A percentile compares a stretch with the other conserved stretches of the same genome.
phyloP scores from a whole-genome alignment of 2,113 vertebrate genomes.

The Alligator mississippiensis region DNA sequence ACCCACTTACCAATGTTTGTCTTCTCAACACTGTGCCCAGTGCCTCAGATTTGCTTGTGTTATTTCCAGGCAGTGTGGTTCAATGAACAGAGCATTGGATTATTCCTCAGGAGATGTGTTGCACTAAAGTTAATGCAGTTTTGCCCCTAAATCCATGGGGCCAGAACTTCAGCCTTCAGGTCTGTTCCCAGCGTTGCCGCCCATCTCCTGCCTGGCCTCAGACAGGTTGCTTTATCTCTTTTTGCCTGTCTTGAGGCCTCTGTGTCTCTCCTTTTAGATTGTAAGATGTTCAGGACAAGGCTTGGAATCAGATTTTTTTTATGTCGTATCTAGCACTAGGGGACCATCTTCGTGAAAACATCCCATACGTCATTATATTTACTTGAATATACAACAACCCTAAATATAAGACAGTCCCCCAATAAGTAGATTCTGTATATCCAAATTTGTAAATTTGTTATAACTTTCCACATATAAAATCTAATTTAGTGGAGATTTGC shows the following conservation, averaged over 20 bases:
- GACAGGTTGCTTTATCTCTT: not conserved
- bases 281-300: not conserved
- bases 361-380: not conserved
- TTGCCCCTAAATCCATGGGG: not conserved
- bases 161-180: not conserved
- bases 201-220: fast-evolving
- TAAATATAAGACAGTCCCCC: too few species aligned
- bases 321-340: not conserved
- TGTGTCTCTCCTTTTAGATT: not conserved
- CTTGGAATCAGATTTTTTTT: not conserved
- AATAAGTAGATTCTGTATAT: too few species aligned
- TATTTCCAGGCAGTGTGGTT: not conserved
- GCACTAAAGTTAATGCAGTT: fast-evolving
- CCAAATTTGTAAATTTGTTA: too few species aligned
- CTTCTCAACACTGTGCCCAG: not conserved
- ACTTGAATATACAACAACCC: too few species aligned
- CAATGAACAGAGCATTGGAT: fast-evolving
- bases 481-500: too few species aligned
- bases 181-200: fast-evolving
- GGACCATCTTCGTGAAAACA: not conserved
- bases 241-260: not conserved
- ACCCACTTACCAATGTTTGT: not conserved
- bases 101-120: not conserved
- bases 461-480: too few species aligned
- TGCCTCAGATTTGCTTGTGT: not conserved